Conservation (phyloP, 2,113 vertebrate species). For the Neodon shergylaensis region DNA sequence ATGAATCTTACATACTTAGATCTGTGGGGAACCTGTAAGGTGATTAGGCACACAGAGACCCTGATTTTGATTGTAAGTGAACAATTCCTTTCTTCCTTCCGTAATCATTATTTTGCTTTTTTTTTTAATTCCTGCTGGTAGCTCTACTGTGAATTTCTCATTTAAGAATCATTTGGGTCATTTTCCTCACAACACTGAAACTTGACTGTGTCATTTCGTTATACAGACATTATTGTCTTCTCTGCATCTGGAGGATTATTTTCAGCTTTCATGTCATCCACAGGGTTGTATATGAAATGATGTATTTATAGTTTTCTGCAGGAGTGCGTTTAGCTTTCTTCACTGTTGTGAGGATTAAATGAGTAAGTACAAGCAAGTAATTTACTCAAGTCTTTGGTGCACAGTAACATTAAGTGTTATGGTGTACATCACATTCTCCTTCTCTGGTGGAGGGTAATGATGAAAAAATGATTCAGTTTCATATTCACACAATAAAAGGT, state of each 20-base stretch:
- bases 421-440: neutral
- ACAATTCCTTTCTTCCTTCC: neutral
- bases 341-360: neutral
- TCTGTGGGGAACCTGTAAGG: neutral
- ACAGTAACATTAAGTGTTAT: neutral
- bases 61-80: neutral
- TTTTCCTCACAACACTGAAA: constrained; percentile 43
- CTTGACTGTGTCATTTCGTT: neutral
- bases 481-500: neutral
- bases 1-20: neutral
- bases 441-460: neutral
- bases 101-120: neutral
- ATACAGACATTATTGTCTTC: neutral
- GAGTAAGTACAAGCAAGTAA: neutral
- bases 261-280: constrained; percentile 8
- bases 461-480: neutral
- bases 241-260: neutral
- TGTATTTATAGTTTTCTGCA: neutral
- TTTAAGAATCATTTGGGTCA: constrained; percentile 4
- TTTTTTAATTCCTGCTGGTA: neutral
- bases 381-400: neutral
- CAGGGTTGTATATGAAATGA: neutral
- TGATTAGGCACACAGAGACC: neutral
- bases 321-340: neutral
- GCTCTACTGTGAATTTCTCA: neutral